Percentiles rank a stretch among this genome's conserved stretches.
Conservation (phyloP, 2,888 invertebrate species). For the Tethea ocularis region DNA sequence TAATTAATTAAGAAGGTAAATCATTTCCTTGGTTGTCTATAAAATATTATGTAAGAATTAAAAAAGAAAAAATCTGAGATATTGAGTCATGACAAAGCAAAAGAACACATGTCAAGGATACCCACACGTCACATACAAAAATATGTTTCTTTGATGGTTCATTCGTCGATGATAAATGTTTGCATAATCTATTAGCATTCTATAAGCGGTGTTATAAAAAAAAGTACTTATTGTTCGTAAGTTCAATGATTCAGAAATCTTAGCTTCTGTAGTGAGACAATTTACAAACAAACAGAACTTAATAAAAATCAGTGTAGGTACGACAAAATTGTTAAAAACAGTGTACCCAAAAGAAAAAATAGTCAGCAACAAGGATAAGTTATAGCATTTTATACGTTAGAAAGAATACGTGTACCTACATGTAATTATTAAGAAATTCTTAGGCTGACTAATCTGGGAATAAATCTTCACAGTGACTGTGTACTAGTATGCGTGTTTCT, state of each 20-base stretch:
- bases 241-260: too few species aligned
- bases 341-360: too few species aligned
- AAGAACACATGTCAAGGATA: slow-evolving; percentile 39
- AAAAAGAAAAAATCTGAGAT: slow-evolving; percentile 2
- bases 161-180: slow-evolving; percentile 28
- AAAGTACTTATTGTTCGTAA: background rate
- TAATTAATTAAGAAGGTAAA: too few species aligned
- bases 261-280: too few species aligned
- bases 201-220: background rate
- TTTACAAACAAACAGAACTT: background rate
- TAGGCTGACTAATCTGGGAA: slow-evolving; percentile 42
- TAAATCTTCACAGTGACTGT: slow-evolving; percentile 45
- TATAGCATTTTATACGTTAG: slow-evolving; percentile 38
- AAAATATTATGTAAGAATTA: background rate
- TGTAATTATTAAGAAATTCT: slow-evolving; percentile 49
- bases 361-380: slow-evolving; percentile 12
- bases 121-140: slow-evolving; percentile 28
- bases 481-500: slow-evolving; percentile 46
- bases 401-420: slow-evolving; percentile 10
- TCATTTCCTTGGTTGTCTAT: background rate
- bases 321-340: background rate
- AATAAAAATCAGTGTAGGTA: slow-evolving; percentile 1
- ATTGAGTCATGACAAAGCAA: slow-evolving; percentile 24
- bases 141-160: slow-evolving; percentile 26
- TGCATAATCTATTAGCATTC: slow-evolving; percentile 16